These are phyloP conservation scores for Cordilura impudica DNA, from an alignment of 2,888 invertebrate genomes.

Conservation along the genomic window DNA sequence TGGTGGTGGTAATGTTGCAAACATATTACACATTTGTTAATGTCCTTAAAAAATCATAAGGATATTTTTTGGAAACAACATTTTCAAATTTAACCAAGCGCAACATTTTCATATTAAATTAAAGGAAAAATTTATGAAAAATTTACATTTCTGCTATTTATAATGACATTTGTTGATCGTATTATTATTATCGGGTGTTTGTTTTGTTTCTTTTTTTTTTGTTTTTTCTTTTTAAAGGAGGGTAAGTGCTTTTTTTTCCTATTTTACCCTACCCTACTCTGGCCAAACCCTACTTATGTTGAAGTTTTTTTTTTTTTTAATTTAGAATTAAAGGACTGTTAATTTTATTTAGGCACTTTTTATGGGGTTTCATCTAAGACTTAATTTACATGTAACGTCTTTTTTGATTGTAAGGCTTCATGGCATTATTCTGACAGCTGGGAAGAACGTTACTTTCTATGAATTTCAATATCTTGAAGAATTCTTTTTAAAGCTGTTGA, in stretches of 20 bases:
- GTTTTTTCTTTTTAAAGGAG: not conserved
- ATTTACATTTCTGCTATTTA: conserved; percentile 38
- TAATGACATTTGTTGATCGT: conserved; percentile 48
- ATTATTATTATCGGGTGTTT: conserved; percentile 14
- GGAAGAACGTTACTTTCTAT: conserved; percentile 47
- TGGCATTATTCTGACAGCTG: conserved; percentile 50
- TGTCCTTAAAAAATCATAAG: conserved; percentile 48
- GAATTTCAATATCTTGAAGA: not conserved
- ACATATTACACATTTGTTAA: conserved; percentile 32
- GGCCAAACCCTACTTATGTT: not conserved
- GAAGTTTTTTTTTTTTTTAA: conserved; percentile 10
- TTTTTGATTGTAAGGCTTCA: conserved; percentile 42
- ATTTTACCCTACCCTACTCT: conserved; percentile 37
- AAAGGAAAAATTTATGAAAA: conserved; percentile 34
- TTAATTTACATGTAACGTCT: conserved; percentile 41
- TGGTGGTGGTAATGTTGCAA: conserved; percentile 25
- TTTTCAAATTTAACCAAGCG: conserved; percentile 51
- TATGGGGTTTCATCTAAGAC: conserved; percentile 51
- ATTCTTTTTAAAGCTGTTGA: conserved; percentile 22
- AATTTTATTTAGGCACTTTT: conserved; percentile 19
- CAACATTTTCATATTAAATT: conserved; percentile 52
- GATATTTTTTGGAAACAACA: conserved; percentile 33
- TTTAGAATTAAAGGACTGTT: not conserved
- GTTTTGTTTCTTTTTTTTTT: not conserved
- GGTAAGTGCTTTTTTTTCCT: conserved; percentile 3